Conservation (phyloP, 2,888 invertebrate species). For the Altica lythri region DNA sequence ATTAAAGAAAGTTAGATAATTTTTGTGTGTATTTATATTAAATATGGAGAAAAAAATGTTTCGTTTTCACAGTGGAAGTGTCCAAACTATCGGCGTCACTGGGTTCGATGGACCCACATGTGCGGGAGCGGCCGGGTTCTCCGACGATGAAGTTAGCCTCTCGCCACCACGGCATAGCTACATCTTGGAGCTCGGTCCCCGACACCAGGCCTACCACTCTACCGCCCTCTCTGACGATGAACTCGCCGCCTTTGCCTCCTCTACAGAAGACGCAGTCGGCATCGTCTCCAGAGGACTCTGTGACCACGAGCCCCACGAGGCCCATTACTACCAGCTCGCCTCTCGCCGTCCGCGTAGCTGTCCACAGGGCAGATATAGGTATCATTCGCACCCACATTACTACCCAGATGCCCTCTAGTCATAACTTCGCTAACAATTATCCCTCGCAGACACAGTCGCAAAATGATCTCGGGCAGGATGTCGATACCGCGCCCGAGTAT, state of each 20-base stretch:
- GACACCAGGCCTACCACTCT: conserved; percentile 57
- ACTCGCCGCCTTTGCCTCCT: conserved; percentile 51
- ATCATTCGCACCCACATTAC: conserved; percentile 55
- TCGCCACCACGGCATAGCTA: conserved; percentile 67
- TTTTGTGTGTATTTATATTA: no score
- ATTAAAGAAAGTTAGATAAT: no score
- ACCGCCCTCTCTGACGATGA: conserved; percentile 59
- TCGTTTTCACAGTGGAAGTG: conserved; percentile 53
- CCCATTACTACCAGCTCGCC: conserved; percentile 57
- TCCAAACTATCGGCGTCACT: conserved; percentile 64
- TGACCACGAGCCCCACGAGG: conserved; percentile 55
- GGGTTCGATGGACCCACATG: conserved; percentile 62
- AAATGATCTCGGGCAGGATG: conserved; percentile 51
- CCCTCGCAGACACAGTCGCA: conserved; percentile 57
- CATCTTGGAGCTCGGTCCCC: conserved; percentile 64
- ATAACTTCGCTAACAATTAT: conserved; percentile 50
- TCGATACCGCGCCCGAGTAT: conserved; percentile 45
- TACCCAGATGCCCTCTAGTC: conserved; percentile 64
- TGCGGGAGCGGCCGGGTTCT: conserved; percentile 66
- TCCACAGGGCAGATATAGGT: conserved; percentile 60
- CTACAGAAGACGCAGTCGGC: conserved; percentile 58
- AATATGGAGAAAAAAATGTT: conserved; percentile 7
- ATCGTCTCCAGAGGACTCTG: conserved; percentile 56
- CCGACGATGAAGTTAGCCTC: conserved; percentile 83
- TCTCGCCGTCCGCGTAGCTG: conserved; percentile 60